Conservation (phyloP, 2,113 vertebrate species). For the Gopherus evgoodei region DNA sequence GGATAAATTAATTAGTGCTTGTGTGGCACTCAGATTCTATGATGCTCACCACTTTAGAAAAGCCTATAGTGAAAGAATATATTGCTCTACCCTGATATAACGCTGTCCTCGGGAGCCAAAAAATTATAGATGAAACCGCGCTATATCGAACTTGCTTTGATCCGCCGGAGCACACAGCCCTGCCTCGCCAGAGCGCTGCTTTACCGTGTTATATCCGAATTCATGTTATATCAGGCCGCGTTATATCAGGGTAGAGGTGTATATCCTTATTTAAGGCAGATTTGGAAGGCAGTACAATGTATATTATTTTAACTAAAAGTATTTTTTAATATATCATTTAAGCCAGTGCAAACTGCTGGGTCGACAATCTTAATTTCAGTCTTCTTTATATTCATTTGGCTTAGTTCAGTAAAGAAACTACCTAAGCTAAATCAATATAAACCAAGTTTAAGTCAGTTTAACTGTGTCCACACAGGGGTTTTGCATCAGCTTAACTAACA, state of each 20-base stretch:
- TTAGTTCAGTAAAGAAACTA: neutral
- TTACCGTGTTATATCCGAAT: too few relatives aligned
- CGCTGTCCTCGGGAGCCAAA: too few relatives aligned
- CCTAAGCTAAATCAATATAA: neutral
- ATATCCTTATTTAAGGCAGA: neutral
- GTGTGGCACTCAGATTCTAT: neutral
- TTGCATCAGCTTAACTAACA: neutral
- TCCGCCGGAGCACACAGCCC: too few relatives aligned
- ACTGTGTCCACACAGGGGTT: neutral
- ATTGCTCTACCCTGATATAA: neutral
- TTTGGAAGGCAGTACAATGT: neutral
- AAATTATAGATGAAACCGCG: too few relatives aligned
- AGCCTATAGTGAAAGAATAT: neutral
- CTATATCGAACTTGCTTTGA: too few relatives aligned
- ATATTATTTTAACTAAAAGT: neutral
- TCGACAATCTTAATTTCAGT: neutral
- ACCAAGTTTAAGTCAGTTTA: neutral
- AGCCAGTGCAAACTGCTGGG: neutral
- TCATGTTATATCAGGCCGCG: too few relatives aligned
- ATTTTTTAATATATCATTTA: neutral
- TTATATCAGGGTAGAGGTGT: too few relatives aligned
- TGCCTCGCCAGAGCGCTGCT: too few relatives aligned
- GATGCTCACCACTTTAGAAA: neutral
- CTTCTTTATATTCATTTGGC: too few relatives aligned
- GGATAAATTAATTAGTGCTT: neutral